Evolutionary conservation across 2,797 vertebrate genomes (phyloP).

Genomic region (Pseudomugil tenellus): DNA sequence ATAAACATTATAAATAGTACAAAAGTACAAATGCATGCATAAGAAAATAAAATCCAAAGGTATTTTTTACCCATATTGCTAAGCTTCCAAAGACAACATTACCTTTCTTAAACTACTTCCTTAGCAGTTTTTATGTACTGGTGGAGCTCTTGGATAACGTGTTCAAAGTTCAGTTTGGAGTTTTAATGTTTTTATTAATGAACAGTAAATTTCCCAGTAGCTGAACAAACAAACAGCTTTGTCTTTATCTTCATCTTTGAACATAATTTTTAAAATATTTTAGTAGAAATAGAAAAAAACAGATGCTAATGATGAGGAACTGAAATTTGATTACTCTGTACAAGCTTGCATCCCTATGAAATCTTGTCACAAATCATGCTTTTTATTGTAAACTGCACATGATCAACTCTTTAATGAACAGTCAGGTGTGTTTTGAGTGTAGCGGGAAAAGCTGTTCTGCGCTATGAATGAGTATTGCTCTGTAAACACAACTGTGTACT

Average conservation of each 20-base stretch:
- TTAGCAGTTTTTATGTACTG: background rate
- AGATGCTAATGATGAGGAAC: background rate
- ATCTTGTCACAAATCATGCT: background rate
- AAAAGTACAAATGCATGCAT: too few species aligned
- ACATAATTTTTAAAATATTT: background rate
- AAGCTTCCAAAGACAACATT: background rate
- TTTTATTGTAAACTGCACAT: constrained; percentile 6
- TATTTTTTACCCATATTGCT: background rate
- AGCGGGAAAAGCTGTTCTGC: background rate
- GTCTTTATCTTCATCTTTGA: background rate
- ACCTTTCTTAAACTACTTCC: background rate
- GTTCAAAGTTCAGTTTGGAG: background rate
- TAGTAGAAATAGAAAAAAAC: background rate
- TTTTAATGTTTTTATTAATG: background rate
- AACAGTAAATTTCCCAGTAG: background rate
- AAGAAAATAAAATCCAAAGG: too few species aligned
- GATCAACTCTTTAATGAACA: background rate
- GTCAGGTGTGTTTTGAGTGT: constrained; percentile 4
- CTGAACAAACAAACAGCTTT: background rate
- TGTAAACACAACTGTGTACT: constrained; percentile 43
- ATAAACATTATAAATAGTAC: too few species aligned
- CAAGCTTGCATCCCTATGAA: background rate
- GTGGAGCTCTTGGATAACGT: too few species aligned
- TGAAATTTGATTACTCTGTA: background rate
- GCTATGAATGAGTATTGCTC: constrained; percentile 14